phyloP scores from a whole-genome alignment of 2,797 vertebrate species.

The Rousettus madagascariensis region DNA sequence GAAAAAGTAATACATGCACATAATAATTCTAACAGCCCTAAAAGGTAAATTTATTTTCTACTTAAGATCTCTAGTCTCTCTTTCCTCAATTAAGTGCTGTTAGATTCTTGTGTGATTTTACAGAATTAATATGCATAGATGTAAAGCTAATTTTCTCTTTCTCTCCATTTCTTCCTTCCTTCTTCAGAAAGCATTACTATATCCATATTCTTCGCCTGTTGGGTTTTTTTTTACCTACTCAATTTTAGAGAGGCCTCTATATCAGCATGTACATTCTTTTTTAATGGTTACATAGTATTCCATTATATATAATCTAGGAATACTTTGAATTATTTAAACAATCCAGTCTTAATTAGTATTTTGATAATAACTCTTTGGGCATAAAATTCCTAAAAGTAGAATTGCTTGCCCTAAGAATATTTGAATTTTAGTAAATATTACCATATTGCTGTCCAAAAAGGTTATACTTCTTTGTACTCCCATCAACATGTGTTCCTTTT shows the following conservation, averaged over 20 bases:
- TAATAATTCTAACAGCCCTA: background rate
- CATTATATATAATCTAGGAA: background rate
- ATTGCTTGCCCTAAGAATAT: background rate
- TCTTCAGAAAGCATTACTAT: background rate
- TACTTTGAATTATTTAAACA: background rate
- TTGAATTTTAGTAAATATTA: background rate
- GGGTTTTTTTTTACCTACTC: background rate
- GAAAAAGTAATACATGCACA: background rate
- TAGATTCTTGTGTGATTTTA: background rate
- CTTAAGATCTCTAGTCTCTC: background rate
- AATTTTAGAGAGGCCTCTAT: background rate
- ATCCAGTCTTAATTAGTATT: background rate
- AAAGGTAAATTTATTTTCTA: background rate
- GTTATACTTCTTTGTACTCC: background rate
- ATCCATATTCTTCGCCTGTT: background rate
- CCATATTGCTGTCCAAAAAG: background rate
- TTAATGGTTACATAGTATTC: background rate
- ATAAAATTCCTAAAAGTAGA: background rate
- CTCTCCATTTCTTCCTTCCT: background rate
- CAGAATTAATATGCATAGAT: background rate
- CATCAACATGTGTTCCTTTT: background rate
- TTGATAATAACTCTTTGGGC: background rate
- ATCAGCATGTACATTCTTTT: background rate
- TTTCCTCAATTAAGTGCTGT: background rate
- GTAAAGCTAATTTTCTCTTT: background rate